These are phyloP conservation scores for Mirza zaza DNA, from an alignment of 2,113 vertebrate species.

Conservation along the genomic window DNA sequence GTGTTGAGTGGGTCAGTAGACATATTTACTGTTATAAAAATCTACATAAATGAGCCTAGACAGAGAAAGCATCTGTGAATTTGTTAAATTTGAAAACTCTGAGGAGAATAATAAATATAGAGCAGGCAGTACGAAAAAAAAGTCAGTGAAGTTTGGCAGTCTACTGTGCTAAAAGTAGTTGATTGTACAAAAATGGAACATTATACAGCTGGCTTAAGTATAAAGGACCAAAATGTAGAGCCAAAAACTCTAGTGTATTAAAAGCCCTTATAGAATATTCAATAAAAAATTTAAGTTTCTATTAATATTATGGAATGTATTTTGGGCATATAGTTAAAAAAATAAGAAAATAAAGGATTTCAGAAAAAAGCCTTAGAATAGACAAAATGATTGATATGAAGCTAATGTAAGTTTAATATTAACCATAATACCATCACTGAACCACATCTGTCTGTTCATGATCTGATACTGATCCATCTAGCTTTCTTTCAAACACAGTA, in stretches of 20 bases:
- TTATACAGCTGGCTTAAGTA: slow-evolving; percentile 72
- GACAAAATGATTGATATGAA: slow-evolving; percentile 23
- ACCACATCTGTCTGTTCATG: not conserved
- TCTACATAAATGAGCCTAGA: slow-evolving; percentile 78
- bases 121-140: slow-evolving; percentile 68
- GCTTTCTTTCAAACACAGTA: not conserved
- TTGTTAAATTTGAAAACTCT: slow-evolving; percentile 81
- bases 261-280: slow-evolving; percentile 50
- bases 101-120: slow-evolving; percentile 79
- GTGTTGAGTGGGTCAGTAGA: slow-evolving; percentile 78
- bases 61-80: slow-evolving; percentile 79
- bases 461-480: not conserved
- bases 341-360: slow-evolving; percentile 20
- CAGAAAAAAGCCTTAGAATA: not conserved
- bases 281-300: slow-evolving; percentile 54
- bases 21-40: slow-evolving; percentile 78
- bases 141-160: slow-evolving; percentile 72
- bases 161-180: slow-evolving; percentile 74
- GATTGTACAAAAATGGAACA: slow-evolving; percentile 64
- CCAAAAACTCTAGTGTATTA: slow-evolving; percentile 49
- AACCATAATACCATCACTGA: not conserved
- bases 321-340: not conserved
- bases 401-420: not conserved
- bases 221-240: slow-evolving; percentile 54
- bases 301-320: slow-evolving; percentile 55